Conservation (phyloP, 2,113 vertebrate genomes). For the Ptilorrhoa leucosticta region DNA sequence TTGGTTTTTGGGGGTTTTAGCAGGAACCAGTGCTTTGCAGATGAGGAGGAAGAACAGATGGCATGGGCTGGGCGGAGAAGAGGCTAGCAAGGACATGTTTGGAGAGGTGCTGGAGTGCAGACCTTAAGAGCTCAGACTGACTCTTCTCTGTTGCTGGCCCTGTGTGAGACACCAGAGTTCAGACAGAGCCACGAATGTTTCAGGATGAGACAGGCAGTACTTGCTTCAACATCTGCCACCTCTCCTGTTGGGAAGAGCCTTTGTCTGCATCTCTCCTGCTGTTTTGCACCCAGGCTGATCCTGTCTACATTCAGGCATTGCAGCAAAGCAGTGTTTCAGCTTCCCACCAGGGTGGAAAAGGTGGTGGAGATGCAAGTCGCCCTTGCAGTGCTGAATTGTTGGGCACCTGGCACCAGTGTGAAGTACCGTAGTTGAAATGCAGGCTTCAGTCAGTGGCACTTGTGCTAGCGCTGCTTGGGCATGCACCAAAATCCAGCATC, state of each 20-base stretch:
- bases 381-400: neutral
- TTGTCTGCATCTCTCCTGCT: neutral
- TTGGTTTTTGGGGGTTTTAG: neutral
- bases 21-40: neutral
- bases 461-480: neutral
- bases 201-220: neutral
- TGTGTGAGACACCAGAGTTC: neutral
- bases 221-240: neutral
- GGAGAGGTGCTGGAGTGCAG: neutral
- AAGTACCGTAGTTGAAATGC: neutral
- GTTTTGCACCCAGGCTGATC: neutral
- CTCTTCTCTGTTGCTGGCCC: neutral
- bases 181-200: neutral
- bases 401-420: neutral
- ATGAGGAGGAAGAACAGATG: neutral
- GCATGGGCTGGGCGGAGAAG: neutral
- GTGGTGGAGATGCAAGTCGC: neutral
- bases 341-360: neutral
- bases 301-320: neutral
- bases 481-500: neutral
- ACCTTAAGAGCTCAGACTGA: rapidly evolving
- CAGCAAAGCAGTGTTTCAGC: neutral
- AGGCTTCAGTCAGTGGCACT: neutral
- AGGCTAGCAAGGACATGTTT: neutral
- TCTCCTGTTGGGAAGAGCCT: neutral